Base-by-base conservation (phyloP, 2,888 invertebrate genomes). In the Caenorhabditis sinica region DNA sequence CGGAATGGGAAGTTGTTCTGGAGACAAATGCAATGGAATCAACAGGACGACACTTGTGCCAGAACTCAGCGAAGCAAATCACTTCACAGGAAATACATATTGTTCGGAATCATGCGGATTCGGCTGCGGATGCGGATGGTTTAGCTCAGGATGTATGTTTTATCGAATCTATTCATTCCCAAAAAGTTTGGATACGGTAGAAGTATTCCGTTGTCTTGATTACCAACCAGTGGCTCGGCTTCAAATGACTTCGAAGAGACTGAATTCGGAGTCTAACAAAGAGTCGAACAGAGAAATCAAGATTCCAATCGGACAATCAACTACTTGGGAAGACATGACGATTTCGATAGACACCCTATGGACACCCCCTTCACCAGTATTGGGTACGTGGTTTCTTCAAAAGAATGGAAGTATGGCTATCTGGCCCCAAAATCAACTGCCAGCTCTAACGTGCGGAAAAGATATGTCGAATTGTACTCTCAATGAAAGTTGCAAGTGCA, bases 361-460 rank as follows among this genome's bases (percentile, higher is more conserved):
- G n/a, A 65, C 40, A 11, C 51, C 65, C 11, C 65, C 58, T 20
- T 33, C 74, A 5, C 25, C 65, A 53, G 20, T 36, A 11, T 25
- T 75, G 56, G 20, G 40, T 28, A 28, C 36, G 0, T 58, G 58
- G 58, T 75, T 58, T 56, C 36, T 75, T 6, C 51, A 17, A 11
- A 53, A 65, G 2, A 56, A 36, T 6, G 23, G 15, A 13, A 25
- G 6, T 20, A 40, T 25, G 2, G 65, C 74, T 23, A 0, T 56
- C 1, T 75, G 74, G 74, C 23, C 49, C 5, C 2, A 49, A 4
- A 15, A 51, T 5, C 6, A 33, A 51, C 23, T 49, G n/a, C 73
- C 73, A 1, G 15, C 2, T 1, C 45, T 63, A 9, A 15, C 2
- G 17, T 74, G 73, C 51, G 5, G 51, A 23, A 36, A 45, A 63